These are phyloP conservation scores for Sturmia bella DNA, from an alignment of 2,888 invertebrate species.

Conservation along the genomic window DNA sequence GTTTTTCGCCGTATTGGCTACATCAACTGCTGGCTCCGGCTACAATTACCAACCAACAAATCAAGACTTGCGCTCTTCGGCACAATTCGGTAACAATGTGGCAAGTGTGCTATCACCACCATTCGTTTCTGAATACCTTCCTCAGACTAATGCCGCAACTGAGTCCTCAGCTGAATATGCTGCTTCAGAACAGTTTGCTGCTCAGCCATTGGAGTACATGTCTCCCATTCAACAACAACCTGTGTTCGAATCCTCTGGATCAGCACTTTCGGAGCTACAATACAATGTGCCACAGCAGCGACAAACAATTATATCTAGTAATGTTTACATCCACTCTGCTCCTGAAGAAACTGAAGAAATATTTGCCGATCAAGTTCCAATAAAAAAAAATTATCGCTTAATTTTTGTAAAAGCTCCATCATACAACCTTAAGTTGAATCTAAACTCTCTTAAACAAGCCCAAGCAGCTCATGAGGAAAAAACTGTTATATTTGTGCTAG, in stretches of 20 bases:
- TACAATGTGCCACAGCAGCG: slow-evolving; percentile 26
- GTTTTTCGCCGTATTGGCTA: slow-evolving; percentile 69
- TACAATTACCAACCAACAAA: slow-evolving; percentile 74
- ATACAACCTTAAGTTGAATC: slow-evolving; percentile 81
- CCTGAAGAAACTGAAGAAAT: slow-evolving; percentile 79
- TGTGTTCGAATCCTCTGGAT: background rate
- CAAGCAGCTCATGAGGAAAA: slow-evolving; percentile 80
- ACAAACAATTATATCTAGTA: slow-evolving; percentile 77
- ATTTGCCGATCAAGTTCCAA: slow-evolving; percentile 71
- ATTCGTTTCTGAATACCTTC: no score
- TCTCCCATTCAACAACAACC: slow-evolving; percentile 20
- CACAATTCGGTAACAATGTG: slow-evolving; percentile 58
- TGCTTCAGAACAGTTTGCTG: slow-evolving; percentile 46
- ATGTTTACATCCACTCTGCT: slow-evolving; percentile 79
- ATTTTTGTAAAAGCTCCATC: slow-evolving; percentile 81
- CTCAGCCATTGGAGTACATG: slow-evolving; percentile 25
- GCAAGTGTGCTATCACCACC: slow-evolving; percentile 35
- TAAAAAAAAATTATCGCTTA: slow-evolving; percentile 81
- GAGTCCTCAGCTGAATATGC: background rate
- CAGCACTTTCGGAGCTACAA: background rate
- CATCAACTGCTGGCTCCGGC: slow-evolving; percentile 73
- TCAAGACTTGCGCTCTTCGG: slow-evolving; percentile 40
- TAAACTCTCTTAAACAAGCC: slow-evolving; percentile 78
- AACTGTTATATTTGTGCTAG: slow-evolving; percentile 81
- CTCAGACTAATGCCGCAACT: background rate